phyloP scores from a whole-genome alignment of 2,113 vertebrate genomes.

The Carassius carassius region DNA sequence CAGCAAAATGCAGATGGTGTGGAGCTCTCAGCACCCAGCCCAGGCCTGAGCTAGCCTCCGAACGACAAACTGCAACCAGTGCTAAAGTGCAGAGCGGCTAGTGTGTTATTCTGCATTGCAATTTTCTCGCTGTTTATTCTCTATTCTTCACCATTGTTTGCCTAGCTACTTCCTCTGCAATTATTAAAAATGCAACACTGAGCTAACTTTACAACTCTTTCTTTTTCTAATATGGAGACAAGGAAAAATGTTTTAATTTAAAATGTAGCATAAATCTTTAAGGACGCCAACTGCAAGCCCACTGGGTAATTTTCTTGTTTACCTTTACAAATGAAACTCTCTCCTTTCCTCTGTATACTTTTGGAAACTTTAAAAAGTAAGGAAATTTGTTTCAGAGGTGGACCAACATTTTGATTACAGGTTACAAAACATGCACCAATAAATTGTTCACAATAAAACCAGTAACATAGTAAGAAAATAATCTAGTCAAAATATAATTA shows the following conservation, averaged over 20 bases:
- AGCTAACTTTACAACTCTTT: constrained; percentile 27
- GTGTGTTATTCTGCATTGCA: constrained; percentile 58
- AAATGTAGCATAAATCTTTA: constrained; percentile 77
- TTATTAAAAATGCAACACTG: constrained; percentile 75
- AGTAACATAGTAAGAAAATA: constrained; percentile 31
- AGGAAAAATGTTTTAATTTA: constrained; percentile 78
- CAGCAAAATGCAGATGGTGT: constrained; percentile 82
- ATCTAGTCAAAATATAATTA: constrained; percentile 6
- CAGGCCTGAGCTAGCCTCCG: constrained; percentile 62
- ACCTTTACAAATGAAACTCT: constrained; percentile 74
- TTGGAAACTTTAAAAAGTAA: constrained; percentile 57
- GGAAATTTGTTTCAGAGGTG: background rate
- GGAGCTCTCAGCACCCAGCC: constrained; percentile 65
- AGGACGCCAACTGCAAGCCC: constrained; percentile 73
- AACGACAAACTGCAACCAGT: constrained; percentile 68
- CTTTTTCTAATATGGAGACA: constrained; percentile 65
- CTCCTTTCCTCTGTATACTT: constrained; percentile 70
- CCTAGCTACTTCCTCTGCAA: constrained; percentile 70
- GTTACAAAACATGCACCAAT: background rate
- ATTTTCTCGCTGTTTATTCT: constrained; percentile 60
- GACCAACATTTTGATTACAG: background rate
- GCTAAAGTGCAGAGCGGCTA: constrained; percentile 52
- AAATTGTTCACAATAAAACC: background rate
- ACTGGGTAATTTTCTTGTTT: constrained; percentile 70
- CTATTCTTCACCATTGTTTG: constrained; percentile 65